Evolutionary conservation across 2,888 invertebrate species (phyloP).

Genomic region (Ctenicera cuprea): DNA sequence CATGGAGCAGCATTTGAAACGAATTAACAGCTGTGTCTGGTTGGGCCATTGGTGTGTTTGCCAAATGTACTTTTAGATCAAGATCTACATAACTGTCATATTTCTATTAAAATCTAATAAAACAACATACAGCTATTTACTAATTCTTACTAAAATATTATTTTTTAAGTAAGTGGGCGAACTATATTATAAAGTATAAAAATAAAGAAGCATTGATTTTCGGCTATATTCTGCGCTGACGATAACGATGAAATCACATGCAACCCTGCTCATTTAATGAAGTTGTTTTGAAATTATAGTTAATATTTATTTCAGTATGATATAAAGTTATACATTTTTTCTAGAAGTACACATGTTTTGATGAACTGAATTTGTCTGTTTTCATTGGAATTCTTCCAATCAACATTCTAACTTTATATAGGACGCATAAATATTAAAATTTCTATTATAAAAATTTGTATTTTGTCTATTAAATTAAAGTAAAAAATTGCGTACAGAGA

Average conservation of each 20-base stretch:
- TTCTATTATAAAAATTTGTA: too few species aligned
- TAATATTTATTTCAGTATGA: not conserved
- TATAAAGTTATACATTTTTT: not conserved
- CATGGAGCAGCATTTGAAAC: not conserved
- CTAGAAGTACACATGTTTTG: not conserved
- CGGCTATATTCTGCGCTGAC: too few species aligned
- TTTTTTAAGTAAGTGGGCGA: too few species aligned
- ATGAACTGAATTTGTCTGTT: conserved; percentile 5
- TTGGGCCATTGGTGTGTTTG: not conserved
- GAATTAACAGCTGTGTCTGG: conserved; percentile 16
- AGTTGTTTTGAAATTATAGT: too few species aligned
- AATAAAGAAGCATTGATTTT: too few species aligned
- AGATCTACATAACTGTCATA: not conserved
- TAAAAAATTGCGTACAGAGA: too few species aligned
- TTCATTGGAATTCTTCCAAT: conserved; percentile 1
- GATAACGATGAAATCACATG: too few species aligned
- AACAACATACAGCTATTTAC: too few species aligned
- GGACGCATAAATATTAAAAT: not conserved
- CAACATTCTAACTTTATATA: not conserved
- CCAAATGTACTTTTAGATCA: conserved; percentile 26
- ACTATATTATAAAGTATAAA: too few species aligned
- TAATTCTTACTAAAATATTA: too few species aligned
- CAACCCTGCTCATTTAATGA: too few species aligned
- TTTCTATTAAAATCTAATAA: conserved; percentile 4
- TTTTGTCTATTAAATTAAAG: too few species aligned